phyloP scores from a whole-genome alignment of 2,113 vertebrate genomes.

The Cavia aperea region DNA sequence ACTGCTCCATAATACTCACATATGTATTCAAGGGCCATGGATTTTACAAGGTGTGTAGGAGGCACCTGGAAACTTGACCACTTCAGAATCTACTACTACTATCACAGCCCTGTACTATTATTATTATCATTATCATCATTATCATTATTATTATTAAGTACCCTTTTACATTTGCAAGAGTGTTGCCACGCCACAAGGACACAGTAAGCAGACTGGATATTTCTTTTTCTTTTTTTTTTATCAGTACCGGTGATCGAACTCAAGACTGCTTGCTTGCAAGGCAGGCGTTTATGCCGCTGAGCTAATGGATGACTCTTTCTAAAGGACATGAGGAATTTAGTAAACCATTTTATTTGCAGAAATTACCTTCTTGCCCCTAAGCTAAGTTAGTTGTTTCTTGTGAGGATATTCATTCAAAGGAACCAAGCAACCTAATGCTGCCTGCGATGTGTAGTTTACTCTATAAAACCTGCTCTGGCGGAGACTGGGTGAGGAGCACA shows the following conservation, averaged over 20 bases:
- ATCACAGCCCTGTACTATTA: not conserved
- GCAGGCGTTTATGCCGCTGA: too few relatives aligned
- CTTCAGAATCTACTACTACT: not conserved
- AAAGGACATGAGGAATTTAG: not conserved
- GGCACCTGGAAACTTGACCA: not conserved
- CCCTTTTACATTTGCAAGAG: not conserved
- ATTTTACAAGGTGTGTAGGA: not conserved
- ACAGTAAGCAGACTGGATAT: not conserved
- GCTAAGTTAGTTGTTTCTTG: not conserved
- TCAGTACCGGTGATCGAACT: too few relatives aligned
- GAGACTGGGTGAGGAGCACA: not conserved
- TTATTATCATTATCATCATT: not conserved
- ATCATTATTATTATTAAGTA: not conserved
- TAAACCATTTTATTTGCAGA: not conserved
- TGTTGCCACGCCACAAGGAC: not conserved
- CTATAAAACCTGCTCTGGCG: not conserved
- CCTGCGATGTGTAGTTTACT: not conserved
- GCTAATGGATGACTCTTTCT: too few relatives aligned
- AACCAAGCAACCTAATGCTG: too few relatives aligned
- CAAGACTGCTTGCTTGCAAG: too few relatives aligned
- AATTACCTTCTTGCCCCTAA: not conserved
- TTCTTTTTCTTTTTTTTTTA: too few relatives aligned
- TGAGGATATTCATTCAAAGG: not conserved
- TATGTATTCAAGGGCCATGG: not conserved
- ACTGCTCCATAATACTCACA: not conserved